Evolutionary conservation across 2,888 invertebrate genomes (phyloP).

Genomic region (Euphydryas editha): DNA sequence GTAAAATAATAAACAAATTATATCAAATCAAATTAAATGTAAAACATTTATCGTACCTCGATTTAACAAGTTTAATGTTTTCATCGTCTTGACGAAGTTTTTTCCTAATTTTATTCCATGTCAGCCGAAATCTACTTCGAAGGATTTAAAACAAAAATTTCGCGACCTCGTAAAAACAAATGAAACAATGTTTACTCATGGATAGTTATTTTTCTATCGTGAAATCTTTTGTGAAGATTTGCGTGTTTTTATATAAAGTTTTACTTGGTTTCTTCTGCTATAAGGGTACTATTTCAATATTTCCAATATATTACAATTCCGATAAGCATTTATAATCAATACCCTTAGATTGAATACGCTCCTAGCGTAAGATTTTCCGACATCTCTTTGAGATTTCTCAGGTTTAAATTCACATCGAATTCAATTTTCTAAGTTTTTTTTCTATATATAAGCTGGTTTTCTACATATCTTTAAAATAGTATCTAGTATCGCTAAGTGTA

Average conservation of each 20-base stretch:
- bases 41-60: not conserved
- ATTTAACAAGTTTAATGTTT: conserved; percentile 4
- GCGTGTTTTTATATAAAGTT: not conserved
- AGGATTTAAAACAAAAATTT: not conserved
- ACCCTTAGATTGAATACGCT: conserved; percentile 11
- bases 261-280: not conserved
- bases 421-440: conserved; percentile 32
- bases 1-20: not conserved
- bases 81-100: not conserved
- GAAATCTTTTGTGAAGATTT: not conserved
- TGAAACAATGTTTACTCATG: conserved; percentile 5
- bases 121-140: not conserved
- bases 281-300: not conserved
- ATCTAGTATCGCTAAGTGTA: not conserved
- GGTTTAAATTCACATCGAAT: conserved; percentile 32
- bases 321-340: conserved; percentile 15
- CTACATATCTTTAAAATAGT: not conserved
- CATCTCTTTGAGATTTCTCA: conserved; percentile 14
- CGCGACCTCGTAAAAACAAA: conserved; percentile 1
- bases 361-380: not conserved
- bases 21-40: not conserved
- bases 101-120: not conserved
- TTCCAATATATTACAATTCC: conserved; percentile 3
- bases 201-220: not conserved
- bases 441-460: not conserved